Conservation (phyloP, 2,888 invertebrate genomes). For the Molorchus minor region DNA sequence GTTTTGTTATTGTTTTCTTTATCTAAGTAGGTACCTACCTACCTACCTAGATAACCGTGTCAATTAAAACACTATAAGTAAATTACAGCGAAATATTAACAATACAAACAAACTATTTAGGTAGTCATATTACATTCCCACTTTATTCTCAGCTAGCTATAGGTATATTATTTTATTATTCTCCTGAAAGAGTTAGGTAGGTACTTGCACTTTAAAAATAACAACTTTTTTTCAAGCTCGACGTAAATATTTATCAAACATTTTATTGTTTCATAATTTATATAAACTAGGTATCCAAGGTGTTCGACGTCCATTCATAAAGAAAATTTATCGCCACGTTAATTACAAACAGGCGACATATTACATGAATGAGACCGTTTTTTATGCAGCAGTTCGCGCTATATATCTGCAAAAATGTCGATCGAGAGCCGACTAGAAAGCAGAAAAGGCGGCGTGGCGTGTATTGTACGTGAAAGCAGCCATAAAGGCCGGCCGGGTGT, state of each 20-base stretch:
- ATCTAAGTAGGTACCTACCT: too few relatives aligned
- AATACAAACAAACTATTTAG: too few relatives aligned
- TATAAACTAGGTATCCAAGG: constrained; percentile 5
- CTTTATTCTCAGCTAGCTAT: too few relatives aligned
- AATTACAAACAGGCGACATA: not conserved
- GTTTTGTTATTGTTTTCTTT: too few relatives aligned
- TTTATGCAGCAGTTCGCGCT: not conserved
- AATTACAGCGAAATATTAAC: too few relatives aligned
- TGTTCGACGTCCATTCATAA: not conserved
- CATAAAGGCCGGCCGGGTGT: constrained; percentile 44
- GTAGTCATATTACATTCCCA: too few relatives aligned
- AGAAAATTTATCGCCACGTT: not conserved
- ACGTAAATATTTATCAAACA: not conserved
- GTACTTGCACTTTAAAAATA: too few relatives aligned
- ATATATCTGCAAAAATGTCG: constrained; percentile 24
- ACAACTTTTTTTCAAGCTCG: too few relatives aligned
- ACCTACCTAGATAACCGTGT: too few relatives aligned
- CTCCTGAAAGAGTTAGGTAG: too few relatives aligned
- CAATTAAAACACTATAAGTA: too few relatives aligned
- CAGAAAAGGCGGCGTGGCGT: constrained; percentile 40
- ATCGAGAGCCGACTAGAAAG: constrained; percentile 40
- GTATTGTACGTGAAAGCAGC: constrained; percentile 42
- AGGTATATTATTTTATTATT: too few relatives aligned
- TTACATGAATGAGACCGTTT: constrained; percentile 12
- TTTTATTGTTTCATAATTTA: not conserved